Evolutionary conservation across 92 coral and sea anemone genomes (phyloP).

Genomic region (Porites rus): DNA sequence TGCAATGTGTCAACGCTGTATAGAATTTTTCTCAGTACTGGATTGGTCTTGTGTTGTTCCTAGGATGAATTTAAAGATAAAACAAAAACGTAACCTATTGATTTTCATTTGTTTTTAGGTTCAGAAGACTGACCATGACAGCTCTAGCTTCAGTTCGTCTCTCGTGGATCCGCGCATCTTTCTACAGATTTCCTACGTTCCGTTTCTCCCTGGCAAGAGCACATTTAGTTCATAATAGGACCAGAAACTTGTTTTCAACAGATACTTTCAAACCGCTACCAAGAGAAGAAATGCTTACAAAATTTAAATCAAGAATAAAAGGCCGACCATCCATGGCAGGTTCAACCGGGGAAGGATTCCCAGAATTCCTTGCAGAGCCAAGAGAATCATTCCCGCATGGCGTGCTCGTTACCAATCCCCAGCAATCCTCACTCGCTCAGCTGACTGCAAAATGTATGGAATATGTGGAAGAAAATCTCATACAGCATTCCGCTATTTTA

Average conservation of each 20-base stretch:
- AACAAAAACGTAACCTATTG: no score
- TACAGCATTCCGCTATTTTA: slow-evolving; percentile 51
- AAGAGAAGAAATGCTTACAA: slow-evolving; percentile 50
- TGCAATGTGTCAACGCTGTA: no score
- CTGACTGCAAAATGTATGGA: slow-evolving; percentile 6
- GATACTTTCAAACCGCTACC: slow-evolving; percentile 21
- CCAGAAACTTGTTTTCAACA: not conserved
- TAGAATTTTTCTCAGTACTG: no score
- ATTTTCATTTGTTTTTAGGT: no score
- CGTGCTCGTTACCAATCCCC: not conserved
- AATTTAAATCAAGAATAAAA: slow-evolving; percentile 45
- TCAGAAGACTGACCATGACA: no score
- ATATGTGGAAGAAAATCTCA: slow-evolving; percentile 36
- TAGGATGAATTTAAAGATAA: no score
- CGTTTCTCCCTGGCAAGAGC: no score
- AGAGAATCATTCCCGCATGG: slow-evolving; percentile 44
- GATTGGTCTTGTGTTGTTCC: no score
- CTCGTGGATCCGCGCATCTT: no score
- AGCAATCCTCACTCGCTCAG: slow-evolving; percentile 8
- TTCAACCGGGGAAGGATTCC: slow-evolving; percentile 51
- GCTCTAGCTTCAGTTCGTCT: no score
- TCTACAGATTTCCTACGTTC: no score
- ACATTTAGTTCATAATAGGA: no score
- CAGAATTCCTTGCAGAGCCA: slow-evolving; percentile 66
- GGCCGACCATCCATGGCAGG: slow-evolving; percentile 62